Conservation (phyloP, 2,888 invertebrate species). For the Margaritifera margaritifera region DNA sequence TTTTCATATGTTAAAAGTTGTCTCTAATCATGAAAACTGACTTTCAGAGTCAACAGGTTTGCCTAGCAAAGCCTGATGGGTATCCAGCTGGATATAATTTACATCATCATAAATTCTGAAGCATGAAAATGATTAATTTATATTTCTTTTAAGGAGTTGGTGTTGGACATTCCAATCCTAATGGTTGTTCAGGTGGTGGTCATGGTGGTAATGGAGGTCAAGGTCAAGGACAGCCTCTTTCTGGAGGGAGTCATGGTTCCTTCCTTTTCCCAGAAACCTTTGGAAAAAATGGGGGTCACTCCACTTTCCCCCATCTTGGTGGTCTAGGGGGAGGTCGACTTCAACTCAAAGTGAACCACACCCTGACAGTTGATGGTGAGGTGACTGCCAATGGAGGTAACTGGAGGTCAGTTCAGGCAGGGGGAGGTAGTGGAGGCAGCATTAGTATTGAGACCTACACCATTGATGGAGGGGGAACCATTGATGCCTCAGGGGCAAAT, state of each 20-base stretch:
- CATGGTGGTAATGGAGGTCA: constrained; percentile 59
- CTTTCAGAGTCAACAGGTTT: no score
- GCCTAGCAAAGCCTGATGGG: no score
- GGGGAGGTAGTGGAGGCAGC: constrained; percentile 60
- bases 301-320: constrained; percentile 49
- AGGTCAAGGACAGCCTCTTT: constrained; percentile 39
- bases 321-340: constrained; percentile 56
- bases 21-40: no score
- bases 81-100: no score
- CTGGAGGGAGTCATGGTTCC: constrained; percentile 48
- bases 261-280: constrained; percentile 45
- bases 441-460: constrained; percentile 50
- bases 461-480: constrained; percentile 50
- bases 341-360: constrained; percentile 41
- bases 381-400: constrained; percentile 41
- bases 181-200: constrained; percentile 56
- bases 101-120: no score
- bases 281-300: constrained; percentile 57
- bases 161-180: constrained; percentile 29
- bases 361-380: constrained; percentile 33
- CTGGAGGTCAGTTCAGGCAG: constrained; percentile 48
- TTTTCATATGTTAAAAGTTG: no score
- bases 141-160: constrained; percentile 23
- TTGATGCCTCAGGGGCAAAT: constrained; percentile 50
- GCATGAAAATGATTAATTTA: no score